phyloP scores from a whole-genome alignment of 2,888 invertebrate genomes.

The Scrobipalpa costella region DNA sequence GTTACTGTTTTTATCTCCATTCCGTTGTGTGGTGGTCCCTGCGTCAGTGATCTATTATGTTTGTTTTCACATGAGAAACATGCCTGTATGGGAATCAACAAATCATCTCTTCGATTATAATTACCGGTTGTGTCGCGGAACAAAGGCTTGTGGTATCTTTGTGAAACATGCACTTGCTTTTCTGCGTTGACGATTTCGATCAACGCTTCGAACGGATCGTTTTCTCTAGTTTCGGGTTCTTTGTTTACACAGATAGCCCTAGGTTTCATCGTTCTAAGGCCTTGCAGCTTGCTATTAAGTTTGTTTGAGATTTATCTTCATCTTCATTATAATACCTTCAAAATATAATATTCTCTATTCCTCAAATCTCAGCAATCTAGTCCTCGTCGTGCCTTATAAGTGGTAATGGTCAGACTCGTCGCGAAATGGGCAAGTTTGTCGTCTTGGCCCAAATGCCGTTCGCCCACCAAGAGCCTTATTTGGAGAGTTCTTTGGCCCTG shows the following conservation, averaged over 20 bases:
- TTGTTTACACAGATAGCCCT: no score
- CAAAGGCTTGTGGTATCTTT: constrained; percentile 10
- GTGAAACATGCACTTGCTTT: constrained; percentile 5
- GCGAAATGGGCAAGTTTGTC: constrained; percentile 55
- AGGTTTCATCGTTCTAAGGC: no score
- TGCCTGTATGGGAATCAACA: constrained; percentile 10
- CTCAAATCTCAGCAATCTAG: constrained; percentile 15
- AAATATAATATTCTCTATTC: background rate
- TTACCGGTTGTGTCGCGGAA: constrained; percentile 7
- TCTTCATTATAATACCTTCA: background rate
- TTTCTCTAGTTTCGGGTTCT: background rate
- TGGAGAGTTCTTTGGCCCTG: constrained; percentile 55
- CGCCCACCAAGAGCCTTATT: constrained; percentile 69
- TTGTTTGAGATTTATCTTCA: background rate
- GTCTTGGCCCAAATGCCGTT: constrained; percentile 64
- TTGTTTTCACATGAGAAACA: constrained; percentile 24
- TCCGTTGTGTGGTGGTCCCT: constrained; percentile 44
- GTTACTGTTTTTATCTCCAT: constrained; percentile 56
- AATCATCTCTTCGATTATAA: constrained; percentile 19
- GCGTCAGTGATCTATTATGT: constrained; percentile 34
- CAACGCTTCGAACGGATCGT: background rate
- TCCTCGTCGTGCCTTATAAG: constrained; percentile 57
- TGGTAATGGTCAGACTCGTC: constrained; percentile 59
- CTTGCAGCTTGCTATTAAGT: no score
- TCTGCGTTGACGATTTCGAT: constrained; percentile 34